Conservation (phyloP, 2,113 vertebrate species). For the Coregonus clupeaformis region DNA sequence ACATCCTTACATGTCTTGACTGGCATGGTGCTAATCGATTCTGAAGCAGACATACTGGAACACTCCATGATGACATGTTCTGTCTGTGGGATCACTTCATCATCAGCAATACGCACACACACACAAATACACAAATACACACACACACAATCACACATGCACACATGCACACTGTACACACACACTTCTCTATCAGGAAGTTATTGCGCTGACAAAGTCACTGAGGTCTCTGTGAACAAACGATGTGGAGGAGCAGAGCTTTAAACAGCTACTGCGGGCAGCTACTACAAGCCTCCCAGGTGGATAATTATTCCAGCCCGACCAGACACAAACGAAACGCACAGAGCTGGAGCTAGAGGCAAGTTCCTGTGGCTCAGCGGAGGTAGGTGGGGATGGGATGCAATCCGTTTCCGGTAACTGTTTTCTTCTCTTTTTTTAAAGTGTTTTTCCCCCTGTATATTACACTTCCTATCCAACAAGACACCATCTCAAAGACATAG, state of each 20-base stretch:
- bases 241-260: constrained; percentile 4
- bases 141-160: neutral
- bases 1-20: neutral
- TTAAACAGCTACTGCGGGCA: constrained; percentile 22
- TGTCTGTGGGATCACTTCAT: constrained; percentile 9
- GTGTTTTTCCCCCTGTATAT: constrained; percentile 11
- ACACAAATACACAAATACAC: neutral
- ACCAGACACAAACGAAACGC: constrained; percentile 3
- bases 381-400: neutral
- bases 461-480: constrained; percentile 6
- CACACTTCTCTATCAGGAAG: constrained; percentile 6
- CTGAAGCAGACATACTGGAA: neutral
- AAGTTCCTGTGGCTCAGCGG: constrained; percentile 7
- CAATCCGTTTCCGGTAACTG: neutral
- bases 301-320: constrained; percentile 16
- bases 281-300: constrained; percentile 16
- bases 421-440: constrained; percentile 8
- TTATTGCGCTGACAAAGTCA: constrained; percentile 45
- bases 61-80: constrained; percentile 12
- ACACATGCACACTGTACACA: too few relatives aligned
- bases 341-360: neutral
- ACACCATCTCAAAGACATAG: neutral
- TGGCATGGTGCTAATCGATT: neutral
- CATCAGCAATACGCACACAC: neutral
- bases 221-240: constrained; percentile 28